Conservation (phyloP, 2,888 invertebrate species). For the Oligia strigilis region DNA sequence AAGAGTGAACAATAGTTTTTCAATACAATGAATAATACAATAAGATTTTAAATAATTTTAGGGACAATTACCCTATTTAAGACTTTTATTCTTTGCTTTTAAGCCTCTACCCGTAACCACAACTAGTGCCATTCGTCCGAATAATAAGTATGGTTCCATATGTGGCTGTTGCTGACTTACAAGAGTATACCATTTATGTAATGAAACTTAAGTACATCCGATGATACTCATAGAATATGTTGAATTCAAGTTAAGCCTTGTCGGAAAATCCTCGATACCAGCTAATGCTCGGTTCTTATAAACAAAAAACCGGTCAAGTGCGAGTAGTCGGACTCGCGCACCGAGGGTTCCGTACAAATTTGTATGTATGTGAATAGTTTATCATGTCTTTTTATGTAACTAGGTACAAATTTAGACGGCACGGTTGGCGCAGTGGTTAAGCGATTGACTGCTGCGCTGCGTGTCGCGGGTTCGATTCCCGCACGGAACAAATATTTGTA, state of each 20-base stretch:
- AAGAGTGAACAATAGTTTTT: not conserved
- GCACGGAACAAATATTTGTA: too few relatives aligned
- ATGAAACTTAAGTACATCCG: not conserved
- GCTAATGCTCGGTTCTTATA: too few relatives aligned
- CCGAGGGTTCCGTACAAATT: too few relatives aligned
- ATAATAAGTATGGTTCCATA: not conserved
- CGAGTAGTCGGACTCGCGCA: too few relatives aligned
- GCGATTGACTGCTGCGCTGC: too few relatives aligned
- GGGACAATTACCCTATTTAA: not conserved
- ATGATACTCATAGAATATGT: not conserved
- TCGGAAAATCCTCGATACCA: not conserved
- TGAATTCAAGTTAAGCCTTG: not conserved
- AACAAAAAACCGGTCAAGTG: too few relatives aligned
- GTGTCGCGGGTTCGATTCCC: too few relatives aligned
- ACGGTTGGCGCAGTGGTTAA: too few relatives aligned
- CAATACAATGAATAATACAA: not conserved
- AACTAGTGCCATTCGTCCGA: not conserved
- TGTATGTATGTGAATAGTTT: too few relatives aligned
- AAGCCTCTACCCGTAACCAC: not conserved
- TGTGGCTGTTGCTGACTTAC: not conserved
- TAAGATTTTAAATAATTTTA: not conserved
- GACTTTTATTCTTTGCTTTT: not conserved
- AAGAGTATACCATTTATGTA: not conserved
- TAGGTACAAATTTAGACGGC: too few relatives aligned
- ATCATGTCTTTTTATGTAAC: too few relatives aligned